Conservation (phyloP, 2,888 invertebrate species). For the Scaptomyza polygonia region DNA sequence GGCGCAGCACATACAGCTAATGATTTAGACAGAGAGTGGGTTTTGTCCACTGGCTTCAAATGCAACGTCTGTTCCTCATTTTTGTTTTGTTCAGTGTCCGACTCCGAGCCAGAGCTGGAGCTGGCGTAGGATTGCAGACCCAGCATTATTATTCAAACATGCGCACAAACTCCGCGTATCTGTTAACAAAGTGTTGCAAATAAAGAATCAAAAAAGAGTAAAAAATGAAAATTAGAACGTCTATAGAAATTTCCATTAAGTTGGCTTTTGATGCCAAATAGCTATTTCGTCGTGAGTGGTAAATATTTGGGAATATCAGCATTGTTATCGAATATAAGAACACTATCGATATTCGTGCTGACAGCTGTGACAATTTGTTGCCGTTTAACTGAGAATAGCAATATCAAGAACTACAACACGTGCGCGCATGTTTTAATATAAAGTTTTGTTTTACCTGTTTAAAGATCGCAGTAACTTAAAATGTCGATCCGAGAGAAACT, state of each 20-base stretch:
- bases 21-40: conserved; percentile 87
- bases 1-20: conserved; percentile 93
- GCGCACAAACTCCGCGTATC: conserved; percentile 63
- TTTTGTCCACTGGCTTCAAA: conserved; percentile 86
- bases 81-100: conserved; percentile 84
- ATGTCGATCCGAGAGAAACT: conserved; percentile 87
- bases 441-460: conserved; percentile 32
- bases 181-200: conserved; percentile 71
- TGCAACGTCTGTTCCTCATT: conserved; percentile 84
- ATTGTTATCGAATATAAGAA: neutral
- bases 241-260: conserved; percentile 70
- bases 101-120: conserved; percentile 86
- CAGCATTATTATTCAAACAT: conserved; percentile 86
- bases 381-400: conserved; percentile 33
- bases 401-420: conserved; percentile 57
- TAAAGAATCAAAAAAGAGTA: conserved; percentile 64
- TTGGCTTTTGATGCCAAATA: conserved; percentile 30
- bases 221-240: conserved; percentile 66
- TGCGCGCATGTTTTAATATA: conserved; percentile 56
- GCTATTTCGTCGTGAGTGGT: conserved; percentile 30
- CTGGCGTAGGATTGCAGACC: conserved; percentile 90
- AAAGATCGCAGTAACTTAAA: conserved; percentile 24
- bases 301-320: conserved; percentile 1
- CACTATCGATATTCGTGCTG: conserved; percentile 16
- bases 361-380: conserved; percentile 21